phyloP scores from a whole-genome alignment of 2,797 vertebrate species.

The Hippoglossus hippoglossus region DNA sequence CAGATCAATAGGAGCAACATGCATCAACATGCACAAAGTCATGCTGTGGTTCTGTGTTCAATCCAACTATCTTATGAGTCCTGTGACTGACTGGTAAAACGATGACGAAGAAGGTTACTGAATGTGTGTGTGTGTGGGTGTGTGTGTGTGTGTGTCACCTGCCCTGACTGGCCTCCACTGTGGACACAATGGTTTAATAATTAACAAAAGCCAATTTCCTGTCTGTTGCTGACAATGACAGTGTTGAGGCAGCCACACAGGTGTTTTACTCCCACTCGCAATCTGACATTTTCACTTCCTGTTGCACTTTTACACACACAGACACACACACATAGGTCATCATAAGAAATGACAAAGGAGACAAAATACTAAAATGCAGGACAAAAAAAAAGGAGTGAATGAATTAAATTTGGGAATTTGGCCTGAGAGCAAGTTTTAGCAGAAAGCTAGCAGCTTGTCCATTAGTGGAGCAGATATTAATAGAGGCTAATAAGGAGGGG shows the following conservation, averaged over 20 bases:
- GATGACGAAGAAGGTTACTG: conserved; percentile 3
- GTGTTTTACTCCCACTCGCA: not conserved
- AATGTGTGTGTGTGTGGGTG: conserved; percentile 1
- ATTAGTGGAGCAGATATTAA: conserved; percentile 43
- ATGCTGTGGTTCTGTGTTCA: no score
- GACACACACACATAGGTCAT: not conserved
- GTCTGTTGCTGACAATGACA: not conserved
- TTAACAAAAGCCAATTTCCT: conserved; percentile 42
- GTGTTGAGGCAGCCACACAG: not conserved
- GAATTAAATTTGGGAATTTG: not conserved
- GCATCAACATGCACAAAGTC: not conserved
- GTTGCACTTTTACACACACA: no score
- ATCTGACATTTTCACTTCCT: conserved; percentile 5
- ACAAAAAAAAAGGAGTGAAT: not conserved
- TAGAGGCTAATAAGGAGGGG: conserved; percentile 49
- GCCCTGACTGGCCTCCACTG: not conserved
- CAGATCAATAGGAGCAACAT: conserved; percentile 26
- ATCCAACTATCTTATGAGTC: not conserved
- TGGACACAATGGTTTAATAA: conserved; percentile 20
- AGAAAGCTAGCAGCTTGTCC: conserved; percentile 1
- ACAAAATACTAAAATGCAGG: not conserved
- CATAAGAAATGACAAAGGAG: no score
- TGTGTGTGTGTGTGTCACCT: no score
- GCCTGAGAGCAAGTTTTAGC: conserved; percentile 13
- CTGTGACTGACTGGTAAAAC: not conserved